Conservation (phyloP, 2,888 invertebrate genomes). For the Oxyteleia sp. region DNA sequence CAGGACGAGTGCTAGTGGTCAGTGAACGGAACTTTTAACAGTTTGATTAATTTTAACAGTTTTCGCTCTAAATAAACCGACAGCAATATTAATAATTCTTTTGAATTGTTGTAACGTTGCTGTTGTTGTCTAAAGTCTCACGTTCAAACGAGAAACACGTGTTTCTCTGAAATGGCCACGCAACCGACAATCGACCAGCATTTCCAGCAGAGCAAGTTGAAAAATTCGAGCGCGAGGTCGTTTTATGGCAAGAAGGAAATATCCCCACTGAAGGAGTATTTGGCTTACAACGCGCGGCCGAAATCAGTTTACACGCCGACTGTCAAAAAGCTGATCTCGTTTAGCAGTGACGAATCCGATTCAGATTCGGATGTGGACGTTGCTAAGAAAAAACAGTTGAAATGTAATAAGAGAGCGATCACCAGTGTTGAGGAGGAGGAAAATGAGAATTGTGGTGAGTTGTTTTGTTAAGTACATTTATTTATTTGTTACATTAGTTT, state of each 20-base stretch:
- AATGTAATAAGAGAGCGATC: slow-evolving; percentile 29
- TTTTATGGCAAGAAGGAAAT: slow-evolving; percentile 59
- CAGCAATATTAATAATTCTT: too few relatives aligned
- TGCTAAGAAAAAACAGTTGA: slow-evolving; percentile 76
- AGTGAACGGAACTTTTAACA: too few relatives aligned
- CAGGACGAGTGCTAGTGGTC: too few relatives aligned
- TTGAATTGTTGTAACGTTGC: too few relatives aligned
- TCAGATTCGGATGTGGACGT: slow-evolving; percentile 82
- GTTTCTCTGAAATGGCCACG: slow-evolving; percentile 16
- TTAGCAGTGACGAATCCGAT: slow-evolving; percentile 85
- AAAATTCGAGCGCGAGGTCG: background rate
- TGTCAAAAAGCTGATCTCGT: slow-evolving; percentile 83
- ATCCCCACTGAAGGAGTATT: slow-evolving; percentile 37
- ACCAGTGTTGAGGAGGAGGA: slow-evolving; percentile 3
- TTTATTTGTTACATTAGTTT: too few relatives aligned
- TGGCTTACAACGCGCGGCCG: background rate
- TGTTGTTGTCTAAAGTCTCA: too few relatives aligned
- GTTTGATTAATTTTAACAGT: too few relatives aligned
- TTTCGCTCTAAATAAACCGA: too few relatives aligned
- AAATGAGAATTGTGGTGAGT: slow-evolving; percentile 39
- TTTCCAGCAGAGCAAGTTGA: slow-evolving; percentile 42
- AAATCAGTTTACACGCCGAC: slow-evolving; percentile 77
- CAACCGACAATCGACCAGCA: slow-evolving; percentile 41
- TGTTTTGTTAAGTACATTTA: too few relatives aligned
- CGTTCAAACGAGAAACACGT: background rate